A percentile compares a stretch with the other conserved stretches of the same genome.
These are phyloP conservation scores for Brienomyrus longianalis DNA, from an alignment of 2,113 vertebrate genomes.

Conservation along the genomic window DNA sequence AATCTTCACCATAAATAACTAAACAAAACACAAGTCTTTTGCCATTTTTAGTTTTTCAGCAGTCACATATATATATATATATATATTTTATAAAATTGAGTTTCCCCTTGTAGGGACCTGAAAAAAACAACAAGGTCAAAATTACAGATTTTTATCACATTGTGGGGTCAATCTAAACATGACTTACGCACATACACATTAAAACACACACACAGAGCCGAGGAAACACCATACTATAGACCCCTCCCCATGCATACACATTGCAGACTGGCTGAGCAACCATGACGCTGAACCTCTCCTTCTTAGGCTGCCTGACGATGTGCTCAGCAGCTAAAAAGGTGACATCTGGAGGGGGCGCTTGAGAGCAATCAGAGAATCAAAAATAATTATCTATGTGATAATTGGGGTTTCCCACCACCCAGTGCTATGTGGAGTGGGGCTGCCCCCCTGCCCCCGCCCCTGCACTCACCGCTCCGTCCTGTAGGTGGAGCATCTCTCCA, in stretches of 20 bases:
- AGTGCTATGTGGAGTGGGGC: background rate
- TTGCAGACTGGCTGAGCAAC: conserved; percentile 19
- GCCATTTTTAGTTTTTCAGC: background rate
- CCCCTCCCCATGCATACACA: background rate
- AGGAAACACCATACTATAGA: background rate
- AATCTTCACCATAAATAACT: background rate
- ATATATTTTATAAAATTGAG: background rate
- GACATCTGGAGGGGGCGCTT: background rate
- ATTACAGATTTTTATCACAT: too few species aligned
- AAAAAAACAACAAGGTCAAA: too few species aligned
- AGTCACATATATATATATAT: background rate
- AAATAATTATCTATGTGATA: background rate
- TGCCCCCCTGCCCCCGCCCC: background rate
- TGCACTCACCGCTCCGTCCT: conserved; percentile 75
- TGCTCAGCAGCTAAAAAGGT: background rate
- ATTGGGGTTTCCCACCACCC: background rate
- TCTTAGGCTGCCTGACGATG: background rate
- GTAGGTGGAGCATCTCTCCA: conserved; percentile 86
- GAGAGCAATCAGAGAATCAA: background rate
- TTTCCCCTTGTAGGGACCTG: too few species aligned
- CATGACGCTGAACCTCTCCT: conserved; percentile 11
- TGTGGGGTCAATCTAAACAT: too few species aligned
- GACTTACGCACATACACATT: too few species aligned
- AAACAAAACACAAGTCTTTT: background rate
- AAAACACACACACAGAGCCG: background rate